Evolutionary conservation across 2,113 vertebrate genomes (phyloP), one percentile per base, ranked within the genome.

Genomic region (Gallinago undulata): DNA sequence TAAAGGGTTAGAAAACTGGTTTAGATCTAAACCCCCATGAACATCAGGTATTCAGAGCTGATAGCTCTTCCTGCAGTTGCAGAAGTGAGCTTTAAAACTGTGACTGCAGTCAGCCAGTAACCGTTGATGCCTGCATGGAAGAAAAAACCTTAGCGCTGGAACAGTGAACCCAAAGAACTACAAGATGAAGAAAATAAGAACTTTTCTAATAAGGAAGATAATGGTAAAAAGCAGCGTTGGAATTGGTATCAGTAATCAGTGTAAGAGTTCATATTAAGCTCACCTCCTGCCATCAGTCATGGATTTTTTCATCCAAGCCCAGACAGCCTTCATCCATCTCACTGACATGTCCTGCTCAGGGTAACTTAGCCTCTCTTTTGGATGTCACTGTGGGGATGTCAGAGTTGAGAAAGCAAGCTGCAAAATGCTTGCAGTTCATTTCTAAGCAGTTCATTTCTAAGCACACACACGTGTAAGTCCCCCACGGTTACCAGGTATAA

Each of bases 1-100:
- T 94, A 75, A 66, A 87, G 59, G 62, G 41, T 57, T 94, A 63
- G 77, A 95, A 98, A 94, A 89, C 11, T 33, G 90, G 92, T 93
- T 97, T 92, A 91, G 45, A 63, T 45, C 82, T 67, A 96, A 64
- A 7, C 51, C n/a, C 72, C 63, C 3, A 5, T 81, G 86, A 96
- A 89, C 89, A 86, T 87, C 53, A 95, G 66, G 45, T 59, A 87
- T 80, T 79, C 64, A 53, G 87, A 93, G 45, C 30, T 43, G 77
- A 79, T 95, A 86, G 59, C 56, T 96, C 75, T 51, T 87, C 70
- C 74, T 0, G 0, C 37, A 66, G 39, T 55, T 77, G 69, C 51
- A 76, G n/a, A 94, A 79, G 57, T 35, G 60, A 93, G 73, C 41
- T 64, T 93, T 88, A 74, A 79, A 87, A 70, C 57, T 87, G 82